phyloP scores from a whole-genome alignment of 2,797 vertebrate species.

The Numenius phaeopus region DNA sequence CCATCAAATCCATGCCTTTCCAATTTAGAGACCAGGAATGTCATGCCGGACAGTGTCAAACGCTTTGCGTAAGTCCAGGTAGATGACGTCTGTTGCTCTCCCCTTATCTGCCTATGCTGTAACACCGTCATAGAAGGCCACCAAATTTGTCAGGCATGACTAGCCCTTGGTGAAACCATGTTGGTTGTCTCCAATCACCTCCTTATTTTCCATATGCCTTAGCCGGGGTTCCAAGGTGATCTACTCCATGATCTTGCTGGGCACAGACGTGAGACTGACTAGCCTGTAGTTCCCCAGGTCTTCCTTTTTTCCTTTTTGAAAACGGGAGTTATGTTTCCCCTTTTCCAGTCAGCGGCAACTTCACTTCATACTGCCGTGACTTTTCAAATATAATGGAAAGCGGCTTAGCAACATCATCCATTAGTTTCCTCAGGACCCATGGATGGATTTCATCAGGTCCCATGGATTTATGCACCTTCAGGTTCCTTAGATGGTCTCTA shows the following conservation, averaged over 20 bases:
- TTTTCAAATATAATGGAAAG: neutral
- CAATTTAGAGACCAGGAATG: neutral
- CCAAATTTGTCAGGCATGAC: neutral
- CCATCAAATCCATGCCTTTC: neutral
- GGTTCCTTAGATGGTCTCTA: neutral
- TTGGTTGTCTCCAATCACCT: neutral
- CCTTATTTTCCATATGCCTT: neutral
- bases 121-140: neutral
- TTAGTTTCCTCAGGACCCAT: neutral
- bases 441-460: neutral
- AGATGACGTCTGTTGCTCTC: neutral
- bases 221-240: neutral
- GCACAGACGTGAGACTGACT: neutral
- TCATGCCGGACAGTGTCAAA: neutral
- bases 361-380: neutral
- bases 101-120: neutral
- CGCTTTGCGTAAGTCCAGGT: neutral
- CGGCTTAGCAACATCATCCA: neutral
- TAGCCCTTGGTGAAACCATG: neutral
- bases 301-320: neutral
- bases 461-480: neutral
- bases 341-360: neutral
- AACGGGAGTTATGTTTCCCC: neutral
- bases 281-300: neutral
- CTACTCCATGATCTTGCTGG: neutral